phyloP scores from a whole-genome alignment of 2,113 vertebrate species.

The Turnix velox region DNA sequence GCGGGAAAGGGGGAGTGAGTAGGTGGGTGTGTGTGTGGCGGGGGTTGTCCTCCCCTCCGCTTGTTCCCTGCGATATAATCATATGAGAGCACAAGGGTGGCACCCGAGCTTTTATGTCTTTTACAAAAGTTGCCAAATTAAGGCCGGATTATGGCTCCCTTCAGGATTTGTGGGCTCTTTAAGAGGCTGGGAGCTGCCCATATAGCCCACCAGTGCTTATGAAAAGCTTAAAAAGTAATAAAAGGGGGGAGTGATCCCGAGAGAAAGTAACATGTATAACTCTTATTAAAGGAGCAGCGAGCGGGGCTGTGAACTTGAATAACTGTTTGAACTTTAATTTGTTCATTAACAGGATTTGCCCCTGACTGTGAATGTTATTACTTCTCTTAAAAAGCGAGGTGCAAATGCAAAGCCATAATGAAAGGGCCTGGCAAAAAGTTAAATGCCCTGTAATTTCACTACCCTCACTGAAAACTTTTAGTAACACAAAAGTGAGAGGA shows the following conservation, averaged over 20 bases:
- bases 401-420: constrained; percentile 73
- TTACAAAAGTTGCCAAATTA: constrained; percentile 81
- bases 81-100: constrained; percentile 61
- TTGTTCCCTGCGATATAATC: neutral
- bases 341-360: constrained; percentile 88
- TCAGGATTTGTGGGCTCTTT: constrained; percentile 59
- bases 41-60: neutral
- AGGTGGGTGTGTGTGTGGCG: too few species aligned
- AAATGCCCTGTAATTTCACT: constrained; percentile 77
- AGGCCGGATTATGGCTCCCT: constrained; percentile 75
- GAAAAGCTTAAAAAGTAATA: constrained; percentile 84
- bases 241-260: constrained; percentile 68
- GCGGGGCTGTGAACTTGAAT: constrained; percentile 79
- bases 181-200: constrained; percentile 65
- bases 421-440: constrained; percentile 82
- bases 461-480: constrained; percentile 69
- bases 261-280: constrained; percentile 79
- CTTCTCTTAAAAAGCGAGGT: constrained; percentile 73
- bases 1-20: neutral
- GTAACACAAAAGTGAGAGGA: constrained; percentile 29
- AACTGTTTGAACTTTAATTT: constrained; percentile 87
- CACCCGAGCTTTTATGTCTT: constrained; percentile 72
- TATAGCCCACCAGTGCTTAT: constrained; percentile 64
- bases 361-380: constrained; percentile 84
- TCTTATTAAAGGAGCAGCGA: constrained; percentile 79